These are phyloP conservation scores for Protomyctophum bolini DNA, from an alignment of 2,113 vertebrate species.

Conservation along the genomic window DNA sequence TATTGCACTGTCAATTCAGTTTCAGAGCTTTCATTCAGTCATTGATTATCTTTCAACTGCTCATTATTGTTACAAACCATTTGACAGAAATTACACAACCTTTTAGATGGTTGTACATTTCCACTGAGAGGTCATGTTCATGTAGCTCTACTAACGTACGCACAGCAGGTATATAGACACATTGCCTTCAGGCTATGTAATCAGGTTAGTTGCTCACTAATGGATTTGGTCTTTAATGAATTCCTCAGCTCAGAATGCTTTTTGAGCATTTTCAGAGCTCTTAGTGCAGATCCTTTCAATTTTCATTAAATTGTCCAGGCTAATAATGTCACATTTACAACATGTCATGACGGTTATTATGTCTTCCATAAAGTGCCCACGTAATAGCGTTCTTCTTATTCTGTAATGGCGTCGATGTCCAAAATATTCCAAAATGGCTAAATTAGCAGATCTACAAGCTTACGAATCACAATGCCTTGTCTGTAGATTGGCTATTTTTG, in stretches of 20 bases:
- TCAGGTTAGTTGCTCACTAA: constrained; percentile 9
- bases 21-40: constrained; percentile 5
- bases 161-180: constrained; percentile 19
- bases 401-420: no score
- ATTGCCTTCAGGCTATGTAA: constrained; percentile 18
- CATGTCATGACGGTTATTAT: no score
- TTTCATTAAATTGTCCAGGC: neutral
- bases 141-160: neutral
- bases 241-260: neutral
- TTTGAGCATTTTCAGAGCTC: neutral
- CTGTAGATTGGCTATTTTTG: no score
- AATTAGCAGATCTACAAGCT: no score
- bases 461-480: no score
- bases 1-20: no score
- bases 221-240: constrained; percentile 28
- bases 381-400: no score
- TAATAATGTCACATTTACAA: neutral
- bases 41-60: neutral
- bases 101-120: constrained; percentile 6
- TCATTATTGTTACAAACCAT: constrained; percentile 16
- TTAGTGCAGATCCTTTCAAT: neutral
- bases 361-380: no score
- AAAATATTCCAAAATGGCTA: no score
- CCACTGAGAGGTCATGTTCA: no score
- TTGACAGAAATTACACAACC: constrained; percentile 25